Conservation (phyloP, 1,140 invertebrate species). For the Stenopsyche tienmushanensis region DNA sequence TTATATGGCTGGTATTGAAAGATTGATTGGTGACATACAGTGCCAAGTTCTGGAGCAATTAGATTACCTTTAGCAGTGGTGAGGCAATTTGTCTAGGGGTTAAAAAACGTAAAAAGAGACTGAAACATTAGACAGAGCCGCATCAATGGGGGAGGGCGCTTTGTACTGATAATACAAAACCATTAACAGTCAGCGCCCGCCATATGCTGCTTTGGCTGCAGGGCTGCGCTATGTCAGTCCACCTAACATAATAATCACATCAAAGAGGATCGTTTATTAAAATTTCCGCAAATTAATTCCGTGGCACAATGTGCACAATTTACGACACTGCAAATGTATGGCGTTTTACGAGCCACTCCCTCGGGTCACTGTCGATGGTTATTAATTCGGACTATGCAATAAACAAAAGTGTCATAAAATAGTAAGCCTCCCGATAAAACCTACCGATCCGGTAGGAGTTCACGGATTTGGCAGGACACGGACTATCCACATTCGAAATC, state of each 20-base stretch:
- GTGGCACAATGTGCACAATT: background rate
- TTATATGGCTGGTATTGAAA: background rate
- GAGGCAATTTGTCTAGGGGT: constrained; percentile 18
- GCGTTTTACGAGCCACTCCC: too few relatives aligned
- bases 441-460: constrained; percentile 21
- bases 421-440: constrained; percentile 15
- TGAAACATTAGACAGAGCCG: constrained; percentile 26
- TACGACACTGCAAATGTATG: too few relatives aligned
- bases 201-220: constrained; percentile 26
- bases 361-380: too few relatives aligned
- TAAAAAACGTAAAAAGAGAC: constrained; percentile 22
- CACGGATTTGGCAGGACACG: background rate
- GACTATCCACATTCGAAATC: constrained; percentile 24
- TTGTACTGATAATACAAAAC: constrained; percentile 31
- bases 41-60: constrained; percentile 36
- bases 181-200: constrained; percentile 34
- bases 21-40: constrained; percentile 40
- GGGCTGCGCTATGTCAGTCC: too few relatives aligned
- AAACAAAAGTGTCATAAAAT: constrained; percentile 8
- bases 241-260: too few relatives aligned
- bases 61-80: constrained; percentile 33
- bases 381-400: background rate
- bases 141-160: background rate
- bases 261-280: too few relatives aligned
- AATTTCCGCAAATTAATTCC: background rate